Conservation (phyloP, 2,797 vertebrate species). For the Sibirionetta formosa region DNA sequence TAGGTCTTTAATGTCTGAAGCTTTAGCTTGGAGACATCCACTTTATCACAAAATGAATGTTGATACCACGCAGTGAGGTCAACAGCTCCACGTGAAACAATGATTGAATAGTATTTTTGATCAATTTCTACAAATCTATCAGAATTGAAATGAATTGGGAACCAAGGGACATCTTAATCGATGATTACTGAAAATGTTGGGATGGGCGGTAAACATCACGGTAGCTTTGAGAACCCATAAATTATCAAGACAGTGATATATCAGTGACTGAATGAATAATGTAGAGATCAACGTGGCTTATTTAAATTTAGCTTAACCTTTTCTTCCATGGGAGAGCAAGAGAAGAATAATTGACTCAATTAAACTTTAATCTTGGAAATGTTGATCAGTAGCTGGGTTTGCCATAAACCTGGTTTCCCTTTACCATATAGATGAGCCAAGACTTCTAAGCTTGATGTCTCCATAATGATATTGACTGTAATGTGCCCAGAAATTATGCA, state of each 20-base stretch:
- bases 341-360: constrained; percentile 82
- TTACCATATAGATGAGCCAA: constrained; percentile 21
- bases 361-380: constrained; percentile 81
- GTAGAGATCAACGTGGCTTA: constrained; percentile 76
- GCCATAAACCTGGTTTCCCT: neutral
- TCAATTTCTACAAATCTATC: neutral
- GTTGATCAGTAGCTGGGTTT: constrained; percentile 63
- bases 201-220: constrained; percentile 22
- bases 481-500: neutral
- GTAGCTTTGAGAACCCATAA: constrained; percentile 70
- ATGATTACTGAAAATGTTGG: neutral
- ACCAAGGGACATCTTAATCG: constrained; percentile 23
- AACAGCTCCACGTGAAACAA: neutral
- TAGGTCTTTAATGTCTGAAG: neutral
- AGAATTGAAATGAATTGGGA: constrained; percentile 16
- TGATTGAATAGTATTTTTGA: constrained; percentile 30
- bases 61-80: neutral
- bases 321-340: constrained; percentile 68
- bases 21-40: neutral
- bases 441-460: constrained; percentile 4
- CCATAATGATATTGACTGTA: constrained; percentile 3
- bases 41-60: neutral
- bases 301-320: constrained; percentile 84
- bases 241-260: constrained; percentile 78
- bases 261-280: constrained; percentile 79